These are phyloP conservation scores for Tubiluchus corallicola DNA, from an alignment of 2,888 invertebrate species.

Conservation along the genomic window DNA sequence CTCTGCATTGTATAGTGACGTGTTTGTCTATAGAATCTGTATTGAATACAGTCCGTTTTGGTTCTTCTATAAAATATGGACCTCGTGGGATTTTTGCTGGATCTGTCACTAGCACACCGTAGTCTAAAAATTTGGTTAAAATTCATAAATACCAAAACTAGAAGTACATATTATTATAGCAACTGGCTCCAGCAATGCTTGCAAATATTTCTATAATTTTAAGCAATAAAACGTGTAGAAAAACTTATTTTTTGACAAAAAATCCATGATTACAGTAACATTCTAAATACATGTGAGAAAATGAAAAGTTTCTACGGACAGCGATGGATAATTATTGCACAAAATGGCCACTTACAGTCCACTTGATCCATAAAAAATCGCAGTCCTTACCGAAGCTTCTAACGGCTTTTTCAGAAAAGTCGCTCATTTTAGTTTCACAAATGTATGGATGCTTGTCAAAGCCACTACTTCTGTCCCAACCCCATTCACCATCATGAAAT, in stretches of 20 bases:
- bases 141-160: constrained; percentile 1
- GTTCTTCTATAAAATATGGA: constrained; percentile 70
- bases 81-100: constrained; percentile 63
- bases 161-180: no score
- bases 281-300: constrained; percentile 36
- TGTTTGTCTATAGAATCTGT: no score
- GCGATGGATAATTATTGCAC: neutral
- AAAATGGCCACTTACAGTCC: neutral
- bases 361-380: neutral
- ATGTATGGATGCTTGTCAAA: constrained; percentile 63
- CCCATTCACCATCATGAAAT: no score
- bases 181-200: no score
- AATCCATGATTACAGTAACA: constrained; percentile 13
- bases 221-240: no score
- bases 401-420: neutral
- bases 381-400: neutral
- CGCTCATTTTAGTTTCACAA: constrained; percentile 52
- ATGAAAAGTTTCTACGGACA: constrained; percentile 31
- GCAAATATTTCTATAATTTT: neutral
- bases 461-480: no score
- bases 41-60: constrained; percentile 62
- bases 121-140: constrained; percentile 57
- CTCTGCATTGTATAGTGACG: no score
- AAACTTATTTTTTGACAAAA: constrained; percentile 11
- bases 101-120: constrained; percentile 63